Evolutionary conservation across 2,888 invertebrate species (phyloP).

Genomic region (Melanostoma mellinum): DNA sequence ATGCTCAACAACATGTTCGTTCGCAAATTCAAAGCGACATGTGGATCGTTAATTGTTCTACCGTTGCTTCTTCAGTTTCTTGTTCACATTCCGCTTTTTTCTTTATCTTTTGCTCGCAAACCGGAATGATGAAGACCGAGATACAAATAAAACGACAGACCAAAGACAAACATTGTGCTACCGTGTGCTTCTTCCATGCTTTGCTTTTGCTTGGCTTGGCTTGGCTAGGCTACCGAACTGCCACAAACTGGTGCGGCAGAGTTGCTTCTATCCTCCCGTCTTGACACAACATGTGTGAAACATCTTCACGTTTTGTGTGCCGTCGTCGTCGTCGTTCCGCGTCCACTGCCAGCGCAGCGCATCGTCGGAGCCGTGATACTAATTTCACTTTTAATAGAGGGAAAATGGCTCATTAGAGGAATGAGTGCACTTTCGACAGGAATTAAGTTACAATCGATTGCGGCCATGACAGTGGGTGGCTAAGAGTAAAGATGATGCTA

Average conservation of each 20-base stretch:
- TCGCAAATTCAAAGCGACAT: slow-evolving; percentile 67
- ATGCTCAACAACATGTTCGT: slow-evolving; percentile 55
- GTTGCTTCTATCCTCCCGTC: not conserved
- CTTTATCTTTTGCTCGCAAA: slow-evolving; percentile 50
- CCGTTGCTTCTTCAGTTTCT: slow-evolving; percentile 46
- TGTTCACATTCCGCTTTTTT: slow-evolving; percentile 6
- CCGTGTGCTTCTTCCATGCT: slow-evolving; percentile 35
- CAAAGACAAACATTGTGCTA: slow-evolving; percentile 49
- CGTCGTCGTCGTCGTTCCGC: slow-evolving; percentile 1
- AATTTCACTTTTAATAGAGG: slow-evolving; percentile 71
- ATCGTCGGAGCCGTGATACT: slow-evolving; percentile 46
- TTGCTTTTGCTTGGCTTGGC: slow-evolving; percentile 25
- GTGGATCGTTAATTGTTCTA: slow-evolving; percentile 71
- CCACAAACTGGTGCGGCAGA: slow-evolving; percentile 18
- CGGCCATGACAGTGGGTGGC: slow-evolving; percentile 69
- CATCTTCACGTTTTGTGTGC: slow-evolving; percentile 63
- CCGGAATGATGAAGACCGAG: slow-evolving; percentile 65
- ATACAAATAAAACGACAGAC: slow-evolving; percentile 52
- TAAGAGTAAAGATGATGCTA: slow-evolving; percentile 18
- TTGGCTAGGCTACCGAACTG: slow-evolving; percentile 26
- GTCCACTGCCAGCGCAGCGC: slow-evolving; percentile 2
- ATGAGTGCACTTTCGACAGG: slow-evolving; percentile 72
- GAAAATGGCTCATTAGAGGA: slow-evolving; percentile 73
- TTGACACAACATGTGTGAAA: slow-evolving; percentile 64
- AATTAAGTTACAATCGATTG: slow-evolving; percentile 73